phyloP scores from a whole-genome alignment of 2,888 invertebrate genomes.

The Syrista parreyssii region DNA sequence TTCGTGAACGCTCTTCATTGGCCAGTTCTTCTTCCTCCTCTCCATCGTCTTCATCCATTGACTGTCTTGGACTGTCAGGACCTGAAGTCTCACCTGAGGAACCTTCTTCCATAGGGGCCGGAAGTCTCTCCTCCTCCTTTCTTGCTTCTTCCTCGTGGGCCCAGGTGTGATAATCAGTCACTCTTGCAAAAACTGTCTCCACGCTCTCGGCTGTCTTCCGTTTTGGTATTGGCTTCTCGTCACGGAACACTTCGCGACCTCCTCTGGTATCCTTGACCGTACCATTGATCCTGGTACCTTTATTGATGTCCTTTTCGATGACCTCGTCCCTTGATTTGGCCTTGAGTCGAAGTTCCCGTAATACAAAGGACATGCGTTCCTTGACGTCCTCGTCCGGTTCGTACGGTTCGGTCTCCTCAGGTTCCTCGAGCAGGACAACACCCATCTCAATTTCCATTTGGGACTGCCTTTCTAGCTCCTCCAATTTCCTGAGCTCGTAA shows the following conservation, averaged over 20 bases:
- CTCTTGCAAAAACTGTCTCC: constrained; percentile 66
- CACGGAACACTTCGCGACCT: constrained; percentile 46
- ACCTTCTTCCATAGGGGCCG: constrained; percentile 67
- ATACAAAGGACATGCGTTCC: constrained; percentile 83
- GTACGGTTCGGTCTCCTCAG: constrained; percentile 70
- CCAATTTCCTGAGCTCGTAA: constrained; percentile 86
- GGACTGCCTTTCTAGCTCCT: constrained; percentile 85
- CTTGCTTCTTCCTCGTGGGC: constrained; percentile 61
- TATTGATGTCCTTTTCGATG: constrained; percentile 36
- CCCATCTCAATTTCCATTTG: constrained; percentile 74
- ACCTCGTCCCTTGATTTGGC: constrained; percentile 65
- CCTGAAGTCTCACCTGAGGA: constrained; percentile 91
- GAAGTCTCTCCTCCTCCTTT: constrained; percentile 53
- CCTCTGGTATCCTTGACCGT: constrained; percentile 40
- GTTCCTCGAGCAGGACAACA: constrained; percentile 72
- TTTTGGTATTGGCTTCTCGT: constrained; percentile 56
- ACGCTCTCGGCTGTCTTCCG: constrained; percentile 59
- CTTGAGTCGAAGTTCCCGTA: constrained; percentile 80
- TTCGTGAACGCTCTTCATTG: constrained; percentile 52
- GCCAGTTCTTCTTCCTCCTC: constrained; percentile 40
- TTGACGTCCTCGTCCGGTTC: constrained; percentile 78
- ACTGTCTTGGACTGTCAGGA: constrained; percentile 84
- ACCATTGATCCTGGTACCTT: constrained; percentile 44
- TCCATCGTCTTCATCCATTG: constrained; percentile 79
- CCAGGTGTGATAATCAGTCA: constrained; percentile 68